Conservation (phyloP, 2,888 invertebrate genomes). For the Nemoura dubitans region DNA sequence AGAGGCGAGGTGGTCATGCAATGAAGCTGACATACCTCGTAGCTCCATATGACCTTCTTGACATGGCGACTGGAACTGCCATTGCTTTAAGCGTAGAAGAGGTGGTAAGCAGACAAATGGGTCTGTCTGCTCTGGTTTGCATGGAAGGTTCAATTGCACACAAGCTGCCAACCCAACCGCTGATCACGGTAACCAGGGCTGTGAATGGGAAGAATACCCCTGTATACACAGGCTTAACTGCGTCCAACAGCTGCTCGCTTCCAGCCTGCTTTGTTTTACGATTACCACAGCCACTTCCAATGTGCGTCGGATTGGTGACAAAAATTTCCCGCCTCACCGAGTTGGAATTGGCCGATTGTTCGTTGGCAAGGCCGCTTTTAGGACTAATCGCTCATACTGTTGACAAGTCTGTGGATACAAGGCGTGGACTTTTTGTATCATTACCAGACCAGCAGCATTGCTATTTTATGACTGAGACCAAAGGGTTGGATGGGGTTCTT, state of each 20-base stretch:
- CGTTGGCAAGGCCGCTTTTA: constrained; percentile 71
- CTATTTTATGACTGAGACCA: constrained; percentile 89
- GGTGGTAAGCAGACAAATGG: constrained; percentile 71
- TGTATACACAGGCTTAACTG: constrained; percentile 80
- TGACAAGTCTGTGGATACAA: constrained; percentile 70
- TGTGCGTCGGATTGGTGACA: constrained; percentile 79
- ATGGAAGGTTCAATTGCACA: constrained; percentile 88
- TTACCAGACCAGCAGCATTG: constrained; percentile 94
- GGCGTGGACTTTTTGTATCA: constrained; percentile 86
- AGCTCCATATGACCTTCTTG: constrained; percentile 89
- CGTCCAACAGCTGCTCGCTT: constrained; percentile 86
- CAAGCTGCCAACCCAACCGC: constrained; percentile 79
- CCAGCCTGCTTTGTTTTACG: constrained; percentile 90
- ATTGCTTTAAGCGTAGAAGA: constrained; percentile 79
- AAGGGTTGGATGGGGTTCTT: constrained; percentile 77
- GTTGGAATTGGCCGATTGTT: constrained; percentile 66
- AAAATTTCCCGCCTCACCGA: constrained; percentile 72
- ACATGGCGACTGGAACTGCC: constrained; percentile 75
- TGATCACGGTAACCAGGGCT: constrained; percentile 75
- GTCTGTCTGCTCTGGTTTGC: constrained; percentile 88
- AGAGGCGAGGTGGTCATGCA: constrained; percentile 87
- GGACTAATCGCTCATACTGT: constrained; percentile 82
- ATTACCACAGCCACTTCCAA: constrained; percentile 85
- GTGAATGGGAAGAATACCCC: constrained; percentile 81
- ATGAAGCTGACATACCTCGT: constrained; percentile 95